Evolutionary conservation across 1,140 invertebrate species (phyloP), one percentile per base, ranked within the genome.

Genomic region (Aplysia californica): DNA sequence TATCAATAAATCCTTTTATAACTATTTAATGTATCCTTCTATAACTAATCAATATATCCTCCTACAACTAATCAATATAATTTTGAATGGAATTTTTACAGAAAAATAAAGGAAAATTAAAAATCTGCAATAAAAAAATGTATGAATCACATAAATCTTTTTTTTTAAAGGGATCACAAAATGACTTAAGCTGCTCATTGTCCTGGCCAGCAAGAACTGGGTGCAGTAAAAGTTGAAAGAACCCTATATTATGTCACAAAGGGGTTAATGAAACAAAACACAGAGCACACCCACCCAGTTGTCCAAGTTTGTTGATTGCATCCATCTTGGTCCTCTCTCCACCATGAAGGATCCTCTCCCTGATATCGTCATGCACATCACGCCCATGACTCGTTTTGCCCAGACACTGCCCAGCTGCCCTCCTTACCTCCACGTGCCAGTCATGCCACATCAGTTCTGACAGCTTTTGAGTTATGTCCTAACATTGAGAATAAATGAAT

Each of bases 401-500:
- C 3, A 89, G 80, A 78, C 86, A 83, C 72, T 89, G 88, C 6
- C 86, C 88, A 15, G 88, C 86, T 29, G 84, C 82, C 38, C 81
- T 82, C 26, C 87, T 59, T 23, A 89, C 88, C 50, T 89, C 87
- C 2, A 67, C 75, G 67, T 88, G 85, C 86, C 87, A 87, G 72
- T 90, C 89, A 83, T 87, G 84, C 89, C 89, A 90, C 88, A 90
- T 89, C 41, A 90, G 65, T 20, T 89, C 79, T 39, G 84, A 76
- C 73, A 89, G 64, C 75, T 89, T 89, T 55, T 86, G 83, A 23
- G 83, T 83, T 20, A 89, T 82, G 72, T 89, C 87, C 87, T 89
- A 36, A 36, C 65, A 67, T 1, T 0, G 21, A 36, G 18, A 67
- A 67, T 20, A 39, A 67, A 67, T 61, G n/a, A n/a, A n/a, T n/a